These are phyloP conservation scores for Catotricha subobsoleta DNA, from an alignment of 2,888 invertebrate genomes.

Conservation along the genomic window DNA sequence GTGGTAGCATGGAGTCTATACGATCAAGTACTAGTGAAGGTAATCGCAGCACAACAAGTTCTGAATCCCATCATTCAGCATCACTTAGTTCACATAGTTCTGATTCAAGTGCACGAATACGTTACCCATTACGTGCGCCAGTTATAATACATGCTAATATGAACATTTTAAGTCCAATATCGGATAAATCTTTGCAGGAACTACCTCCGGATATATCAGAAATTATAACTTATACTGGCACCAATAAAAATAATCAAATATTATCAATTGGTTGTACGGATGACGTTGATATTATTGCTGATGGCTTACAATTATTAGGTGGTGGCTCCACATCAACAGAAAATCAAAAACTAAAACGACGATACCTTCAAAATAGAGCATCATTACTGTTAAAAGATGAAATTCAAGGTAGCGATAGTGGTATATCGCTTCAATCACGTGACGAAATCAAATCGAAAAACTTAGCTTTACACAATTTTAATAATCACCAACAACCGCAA, in stretches of 20 bases:
- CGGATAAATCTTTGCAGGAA: conserved; percentile 78
- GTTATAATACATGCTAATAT: conserved; percentile 55
- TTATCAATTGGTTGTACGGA: not conserved
- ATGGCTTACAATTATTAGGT: not conserved
- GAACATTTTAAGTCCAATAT: conserved; percentile 75
- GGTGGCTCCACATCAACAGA: not conserved
- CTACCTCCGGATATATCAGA: conserved; percentile 33
- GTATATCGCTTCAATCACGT: conserved; percentile 69
- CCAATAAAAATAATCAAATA: not conserved
- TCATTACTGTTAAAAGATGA: conserved; percentile 43
- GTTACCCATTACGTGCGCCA: conserved; percentile 46
- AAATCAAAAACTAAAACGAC: conserved; percentile 3
- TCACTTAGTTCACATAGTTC: conserved; percentile 75
- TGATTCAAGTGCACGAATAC: conserved; percentile 44
- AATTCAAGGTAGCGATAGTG: conserved; percentile 73
- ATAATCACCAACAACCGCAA: conserved; percentile 21
- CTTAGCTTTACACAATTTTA: conserved; percentile 37
- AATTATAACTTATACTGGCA: conserved; percentile 10
- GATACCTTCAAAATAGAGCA: conserved; percentile 22
- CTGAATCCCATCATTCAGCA: conserved; percentile 65
- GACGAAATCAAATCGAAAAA: conserved; percentile 37
- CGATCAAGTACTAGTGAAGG: conserved; percentile 77
- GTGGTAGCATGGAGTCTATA: conserved; percentile 73
- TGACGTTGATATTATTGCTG: not conserved
- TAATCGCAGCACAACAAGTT: conserved; percentile 68